Base-by-base conservation (phyloP, 2,113 vertebrate genomes). In the Corythoichthys intestinalis region DNA sequence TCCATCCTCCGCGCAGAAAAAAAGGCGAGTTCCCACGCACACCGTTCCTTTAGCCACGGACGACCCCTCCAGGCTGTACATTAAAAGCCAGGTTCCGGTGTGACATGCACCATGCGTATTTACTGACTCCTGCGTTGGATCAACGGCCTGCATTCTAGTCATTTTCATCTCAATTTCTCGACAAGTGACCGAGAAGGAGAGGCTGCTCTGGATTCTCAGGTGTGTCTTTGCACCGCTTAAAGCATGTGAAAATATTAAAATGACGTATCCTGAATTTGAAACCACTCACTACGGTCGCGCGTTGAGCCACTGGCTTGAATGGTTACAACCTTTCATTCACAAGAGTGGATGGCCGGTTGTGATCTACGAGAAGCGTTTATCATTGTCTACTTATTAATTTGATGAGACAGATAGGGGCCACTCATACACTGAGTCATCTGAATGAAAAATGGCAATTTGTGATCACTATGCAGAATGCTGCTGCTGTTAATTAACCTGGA, bases 31-130 rank as follows among this genome's bases (percentile, higher is more conserved):
- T 83, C 81, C 76, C 86, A 87, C 82, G 82, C 79, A 85, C 80
- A 84, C 11, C 49, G 72, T 57, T 73, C 79, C 66, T 72, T 65
- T 6, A 70, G 74, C 68, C 66, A 65, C 72, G 71, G 59, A 76
- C 78, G 66, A 69, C 79, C 73, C 70, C 67, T 82, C 49, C 57
- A 52, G 65, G 66, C 63, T 47, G 13, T 65, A 67, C 72, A 56
- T 72, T 17, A 70, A 60, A 66, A 60, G 1, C 71, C 37, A 35
- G 12, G 49, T 61, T 48, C 65, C 71, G 72, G 67, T 63, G 73
- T 85, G 89, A 85, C 80, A 72, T 74, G 79, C 74, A 79, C 78
- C 82, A 77, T 89, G 85, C 87, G 86, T 86, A 88, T 75, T 83
- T 82, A 86, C 73, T 86, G 81, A 83, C 73, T 76, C 72, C 17